phyloP scores from a whole-genome alignment of 1,140 invertebrate species.

The Drosophila lowei region DNA sequence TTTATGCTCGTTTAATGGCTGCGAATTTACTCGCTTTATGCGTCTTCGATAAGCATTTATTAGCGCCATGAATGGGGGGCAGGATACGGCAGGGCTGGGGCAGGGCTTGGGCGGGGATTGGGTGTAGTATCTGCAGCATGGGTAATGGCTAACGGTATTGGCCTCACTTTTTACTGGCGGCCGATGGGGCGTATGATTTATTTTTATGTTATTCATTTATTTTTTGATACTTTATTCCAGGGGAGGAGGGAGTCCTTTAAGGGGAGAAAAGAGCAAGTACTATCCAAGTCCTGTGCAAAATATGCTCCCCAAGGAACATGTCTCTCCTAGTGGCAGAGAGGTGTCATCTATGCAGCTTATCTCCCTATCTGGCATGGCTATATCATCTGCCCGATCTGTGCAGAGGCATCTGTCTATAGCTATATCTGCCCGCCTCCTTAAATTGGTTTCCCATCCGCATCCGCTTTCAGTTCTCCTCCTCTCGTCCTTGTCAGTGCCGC shows the following conservation, averaged over 20 bases:
- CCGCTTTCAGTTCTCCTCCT: constrained; percentile 12
- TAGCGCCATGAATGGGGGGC: constrained; percentile 61
- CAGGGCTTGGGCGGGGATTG: not conserved
- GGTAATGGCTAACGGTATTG: constrained; percentile 67
- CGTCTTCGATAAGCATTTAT: constrained; percentile 80
- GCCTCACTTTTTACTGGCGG: constrained; percentile 57
- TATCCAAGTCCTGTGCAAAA: constrained; percentile 43
- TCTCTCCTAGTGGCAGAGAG: not conserved
- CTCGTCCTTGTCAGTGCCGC: not conserved
- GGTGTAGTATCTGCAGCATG: constrained; percentile 14
- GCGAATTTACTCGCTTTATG: constrained; percentile 80
- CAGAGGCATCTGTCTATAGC: not conserved
- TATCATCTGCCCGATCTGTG: too few species aligned
- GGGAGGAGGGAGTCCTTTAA: constrained; percentile 13
- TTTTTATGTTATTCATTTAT: constrained; percentile 78
- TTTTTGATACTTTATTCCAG: constrained; percentile 38
- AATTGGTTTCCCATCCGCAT: constrained; percentile 43
- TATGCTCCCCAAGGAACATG: constrained; percentile 43
- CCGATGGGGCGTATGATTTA: constrained; percentile 80
- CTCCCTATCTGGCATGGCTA: too few species aligned
- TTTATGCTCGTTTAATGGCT: constrained; percentile 80
- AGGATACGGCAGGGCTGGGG: not conserved
- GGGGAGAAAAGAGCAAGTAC: not conserved
- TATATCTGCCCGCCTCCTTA: constrained; percentile 15
- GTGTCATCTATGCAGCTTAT: not conserved